Evolutionary conservation across 2,888 invertebrate species (phyloP).

Genomic region (Drosophila glabriapex): DNA sequence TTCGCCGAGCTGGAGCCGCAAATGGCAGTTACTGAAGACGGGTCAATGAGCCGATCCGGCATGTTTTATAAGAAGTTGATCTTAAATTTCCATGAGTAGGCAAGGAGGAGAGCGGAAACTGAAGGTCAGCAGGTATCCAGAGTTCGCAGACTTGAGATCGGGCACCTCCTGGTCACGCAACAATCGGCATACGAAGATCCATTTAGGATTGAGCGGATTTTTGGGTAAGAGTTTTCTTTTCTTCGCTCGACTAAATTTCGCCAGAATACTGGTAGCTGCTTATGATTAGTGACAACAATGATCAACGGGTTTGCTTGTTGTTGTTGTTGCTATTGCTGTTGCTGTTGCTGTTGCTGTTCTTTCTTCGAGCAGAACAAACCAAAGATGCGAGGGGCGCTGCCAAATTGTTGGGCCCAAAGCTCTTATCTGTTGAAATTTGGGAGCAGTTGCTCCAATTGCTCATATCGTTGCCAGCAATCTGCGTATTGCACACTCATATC

Average conservation of each 20-base stretch:
- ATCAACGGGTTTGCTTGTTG: not conserved
- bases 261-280: not conserved
- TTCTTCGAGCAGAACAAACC: not conserved
- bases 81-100: not conserved
- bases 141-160: not conserved
- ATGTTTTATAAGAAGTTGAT: not conserved
- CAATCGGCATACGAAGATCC: not conserved
- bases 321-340: not conserved
- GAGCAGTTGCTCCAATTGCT: slow-evolving; percentile 46
- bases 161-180: not conserved
- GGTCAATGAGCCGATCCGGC: not conserved
- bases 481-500: slow-evolving; percentile 40
- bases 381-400: too few species aligned
- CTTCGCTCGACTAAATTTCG: not conserved
- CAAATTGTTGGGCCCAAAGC: slow-evolving; percentile 34
- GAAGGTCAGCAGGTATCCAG: not conserved
- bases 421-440: slow-evolving; percentile 24
- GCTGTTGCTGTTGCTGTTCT: not conserved
- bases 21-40: not conserved
- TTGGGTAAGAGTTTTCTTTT: not conserved
- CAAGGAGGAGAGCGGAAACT: not conserved
- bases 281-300: not conserved
- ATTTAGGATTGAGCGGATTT: not conserved
- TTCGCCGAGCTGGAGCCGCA: not conserved
- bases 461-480: slow-evolving; percentile 47